Base-by-base conservation (phyloP, 2,113 vertebrate genomes). In the Psittacula cyanocephala region DNA sequence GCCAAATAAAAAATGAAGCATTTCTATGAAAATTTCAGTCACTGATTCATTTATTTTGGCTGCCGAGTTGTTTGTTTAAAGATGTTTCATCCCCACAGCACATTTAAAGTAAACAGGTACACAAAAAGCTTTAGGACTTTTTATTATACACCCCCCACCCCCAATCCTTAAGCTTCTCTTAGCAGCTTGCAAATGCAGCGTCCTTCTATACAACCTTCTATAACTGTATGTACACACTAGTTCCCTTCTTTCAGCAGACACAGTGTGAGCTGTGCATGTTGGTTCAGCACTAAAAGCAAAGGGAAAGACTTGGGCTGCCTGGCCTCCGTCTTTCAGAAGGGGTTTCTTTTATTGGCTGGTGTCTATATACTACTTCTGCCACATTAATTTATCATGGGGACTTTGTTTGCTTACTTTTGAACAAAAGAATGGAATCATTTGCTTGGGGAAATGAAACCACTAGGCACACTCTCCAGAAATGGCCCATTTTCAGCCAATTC, bases 151-250 rank as follows among this genome's bases (percentile, higher is more conserved):
- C 28, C 6, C 13, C 22, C 16, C 9, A 8, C 17, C 7, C 13
- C 6, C 13, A 70, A 6, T 79, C 29, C 15, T 81, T 43, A 69
- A 71, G 20, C 16, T 75, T 55, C 43, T 74, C 41, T 64, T 41
- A 80, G 41, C 4, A 86, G 13, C 29, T 49, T 88, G 71, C 33
- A 88, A 41, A n/a, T 7, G 16, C 28, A 44, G 4, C 5, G 22
- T 50, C 52, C 27, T 67, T 62, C 35, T 46, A 28, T 11, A 11
- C 23, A 22, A 43, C 57, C 20, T 60, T 24, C 43, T 39, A 7
- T 19, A 41, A 8, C 31, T 5, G 4, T 5, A 27, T 0, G 4
- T 10, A 11, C 16, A 6, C 22, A 22, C 1, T 37, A 55, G 3
- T 23, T 52, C n/a, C 47, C 20, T 59, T 63, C 57, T 44, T 53